Conservation (phyloP, 1,140 invertebrate species). For the Drosophila carrolli region DNA sequence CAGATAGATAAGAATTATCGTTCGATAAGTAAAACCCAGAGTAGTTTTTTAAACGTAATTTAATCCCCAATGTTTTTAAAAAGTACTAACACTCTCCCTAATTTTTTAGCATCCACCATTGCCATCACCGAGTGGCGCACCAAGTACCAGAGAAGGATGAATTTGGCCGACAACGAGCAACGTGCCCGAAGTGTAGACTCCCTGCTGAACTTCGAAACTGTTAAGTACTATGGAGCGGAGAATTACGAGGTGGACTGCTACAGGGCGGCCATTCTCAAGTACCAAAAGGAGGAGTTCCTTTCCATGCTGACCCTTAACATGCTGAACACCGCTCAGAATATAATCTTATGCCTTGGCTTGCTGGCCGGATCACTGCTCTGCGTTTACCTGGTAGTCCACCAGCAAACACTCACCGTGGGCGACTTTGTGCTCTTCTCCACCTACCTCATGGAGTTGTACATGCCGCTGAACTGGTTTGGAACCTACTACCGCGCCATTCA, state of each 20-base stretch:
- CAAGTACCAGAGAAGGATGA: constrained; percentile 96
- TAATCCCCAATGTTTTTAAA: too few species aligned
- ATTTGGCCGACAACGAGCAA: constrained; percentile 95
- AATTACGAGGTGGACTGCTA: constrained; percentile 95
- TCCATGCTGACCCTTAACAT: constrained; percentile 94
- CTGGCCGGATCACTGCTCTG: constrained; percentile 95
- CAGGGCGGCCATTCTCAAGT: constrained; percentile 91
- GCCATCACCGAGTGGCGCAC: constrained; percentile 97
- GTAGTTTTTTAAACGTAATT: not conserved
- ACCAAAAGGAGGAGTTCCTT: constrained; percentile 95
- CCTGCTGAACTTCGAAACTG: constrained; percentile 98
- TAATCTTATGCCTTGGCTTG: constrained; percentile 94
- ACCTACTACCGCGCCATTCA: constrained; percentile 99
- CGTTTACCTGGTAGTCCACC: constrained; percentile 91
- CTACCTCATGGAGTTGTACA: constrained; percentile 98
- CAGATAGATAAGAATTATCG: not conserved
- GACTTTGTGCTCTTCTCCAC: constrained; percentile 98
- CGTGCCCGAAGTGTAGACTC: constrained; percentile 97
- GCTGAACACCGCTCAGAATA: constrained; percentile 95
- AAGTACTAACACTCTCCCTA: not conserved
- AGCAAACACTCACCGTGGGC: constrained; percentile 92
- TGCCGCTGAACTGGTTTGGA: constrained; percentile 98
- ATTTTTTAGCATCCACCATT: constrained; percentile 91
- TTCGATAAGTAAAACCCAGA: not conserved
- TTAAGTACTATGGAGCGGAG: constrained; percentile 98